A percentile compares a stretch with the other conserved stretches of the same genome.
Conservation (phyloP, 2,797 vertebrate genomes). For the Sebastes iracundus region DNA sequence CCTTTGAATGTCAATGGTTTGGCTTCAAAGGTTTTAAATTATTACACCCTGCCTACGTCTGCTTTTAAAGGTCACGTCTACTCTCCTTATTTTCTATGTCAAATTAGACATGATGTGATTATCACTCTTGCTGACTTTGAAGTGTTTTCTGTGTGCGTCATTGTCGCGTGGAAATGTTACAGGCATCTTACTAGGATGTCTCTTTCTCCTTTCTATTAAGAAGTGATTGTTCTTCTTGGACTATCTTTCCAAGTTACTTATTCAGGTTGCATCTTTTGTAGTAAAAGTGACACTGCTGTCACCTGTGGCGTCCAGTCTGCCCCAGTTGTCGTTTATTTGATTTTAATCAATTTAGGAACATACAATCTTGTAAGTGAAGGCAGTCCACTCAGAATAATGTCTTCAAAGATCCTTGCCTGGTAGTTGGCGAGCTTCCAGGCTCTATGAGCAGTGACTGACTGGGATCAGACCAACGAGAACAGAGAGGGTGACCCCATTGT, state of each 20-base stretch:
- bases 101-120: neutral
- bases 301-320: neutral
- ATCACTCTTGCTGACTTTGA: neutral
- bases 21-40: neutral
- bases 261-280: no score
- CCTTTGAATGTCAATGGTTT: neutral
- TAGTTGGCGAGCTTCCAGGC: conserved; percentile 49
- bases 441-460: conserved; percentile 64
- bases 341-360: neutral
- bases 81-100: neutral
- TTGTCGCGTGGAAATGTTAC: neutral
- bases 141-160: neutral
- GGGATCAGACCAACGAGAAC: conserved; percentile 73
- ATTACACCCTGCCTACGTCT: neutral
- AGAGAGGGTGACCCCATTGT: conserved; percentile 82
- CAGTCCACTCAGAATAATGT: conserved; percentile 14
- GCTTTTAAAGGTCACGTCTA: neutral
- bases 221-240: neutral
- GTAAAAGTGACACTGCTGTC: neutral
- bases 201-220: neutral
- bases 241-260: neutral
- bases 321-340: neutral
- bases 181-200: neutral
- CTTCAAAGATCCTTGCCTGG: conserved; percentile 60
- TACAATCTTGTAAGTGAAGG: neutral